These are phyloP conservation scores for Eremobia ochroleuca DNA, from an alignment of 2,888 invertebrate species.

Conservation along the genomic window DNA sequence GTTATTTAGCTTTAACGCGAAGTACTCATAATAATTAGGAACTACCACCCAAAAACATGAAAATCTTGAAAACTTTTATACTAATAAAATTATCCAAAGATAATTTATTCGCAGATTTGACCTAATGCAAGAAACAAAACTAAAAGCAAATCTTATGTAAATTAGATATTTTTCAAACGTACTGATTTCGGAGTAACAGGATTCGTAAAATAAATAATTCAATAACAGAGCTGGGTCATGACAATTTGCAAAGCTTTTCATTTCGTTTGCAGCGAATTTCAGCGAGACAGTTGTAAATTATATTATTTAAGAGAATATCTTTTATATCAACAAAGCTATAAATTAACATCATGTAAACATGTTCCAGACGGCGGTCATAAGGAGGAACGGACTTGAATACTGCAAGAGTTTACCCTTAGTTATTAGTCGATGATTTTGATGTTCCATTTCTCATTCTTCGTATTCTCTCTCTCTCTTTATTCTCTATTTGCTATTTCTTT, in stretches of 20 bases:
- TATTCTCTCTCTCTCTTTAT: background rate
- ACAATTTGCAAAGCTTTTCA: background rate
- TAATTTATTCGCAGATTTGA: background rate
- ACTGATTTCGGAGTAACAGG: background rate
- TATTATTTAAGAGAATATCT: background rate
- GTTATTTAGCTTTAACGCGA: background rate
- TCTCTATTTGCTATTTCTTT: no score
- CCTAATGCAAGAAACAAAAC: background rate
- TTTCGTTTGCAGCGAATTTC: background rate
- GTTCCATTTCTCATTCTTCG: background rate
- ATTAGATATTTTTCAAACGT: background rate
- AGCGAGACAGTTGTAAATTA: background rate
- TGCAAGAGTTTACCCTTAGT: background rate
- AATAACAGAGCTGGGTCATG: constrained; percentile 7
- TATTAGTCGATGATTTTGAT: background rate
- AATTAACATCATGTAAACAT: background rate
- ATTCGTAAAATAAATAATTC: background rate
- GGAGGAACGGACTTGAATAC: background rate
- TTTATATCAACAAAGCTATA: background rate
- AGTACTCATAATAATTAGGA: background rate
- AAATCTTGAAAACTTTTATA: background rate
- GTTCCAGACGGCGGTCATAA: background rate
- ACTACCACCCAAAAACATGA: background rate
- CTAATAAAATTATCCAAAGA: background rate
- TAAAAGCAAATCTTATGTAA: background rate